A percentile compares a stretch with the other conserved stretches of the same genome.
These are phyloP conservation scores for Synanthedon tipuliformis DNA, from an alignment of 2,888 invertebrate species.

Conservation along the genomic window DNA sequence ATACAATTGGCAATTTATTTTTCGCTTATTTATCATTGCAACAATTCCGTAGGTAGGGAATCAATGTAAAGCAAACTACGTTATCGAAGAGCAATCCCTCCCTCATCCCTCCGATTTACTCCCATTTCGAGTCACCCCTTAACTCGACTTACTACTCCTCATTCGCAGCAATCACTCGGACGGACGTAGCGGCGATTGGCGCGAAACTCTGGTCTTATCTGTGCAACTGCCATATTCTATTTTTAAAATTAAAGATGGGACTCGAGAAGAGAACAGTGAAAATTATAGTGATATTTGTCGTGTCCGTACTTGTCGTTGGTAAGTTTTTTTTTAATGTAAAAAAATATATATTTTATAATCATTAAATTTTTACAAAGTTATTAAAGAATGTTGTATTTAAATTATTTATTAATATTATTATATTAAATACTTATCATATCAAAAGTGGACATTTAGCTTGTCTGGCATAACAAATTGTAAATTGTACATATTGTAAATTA, in stretches of 20 bases:
- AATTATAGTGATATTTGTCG: slow-evolving; percentile 41
- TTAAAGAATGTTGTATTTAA: too few species aligned
- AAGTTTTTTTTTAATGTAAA: slow-evolving; percentile 16
- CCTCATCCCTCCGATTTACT: slow-evolving; percentile 5
- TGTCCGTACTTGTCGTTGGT: slow-evolving; percentile 45
- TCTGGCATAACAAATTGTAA: too few species aligned
- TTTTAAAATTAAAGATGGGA: slow-evolving; percentile 29
- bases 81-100: not conserved
- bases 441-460: too few species aligned
- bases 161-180: not conserved
- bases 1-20: too few species aligned
- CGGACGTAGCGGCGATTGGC: not conserved
- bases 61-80: not conserved
- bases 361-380: too few species aligned
- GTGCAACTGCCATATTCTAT: not conserved
- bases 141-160: not conserved
- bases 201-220: not conserved
- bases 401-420: too few species aligned
- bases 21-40: too few species aligned
- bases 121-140: slow-evolving; percentile 1
- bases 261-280: slow-evolving; percentile 53
- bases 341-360: too few species aligned
- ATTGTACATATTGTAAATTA: too few species aligned
- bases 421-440: too few species aligned
- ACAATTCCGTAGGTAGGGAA: too few species aligned